These are phyloP conservation scores for Limanda limanda DNA, from an alignment of 2,113 vertebrate species.

Conservation along the genomic window DNA sequence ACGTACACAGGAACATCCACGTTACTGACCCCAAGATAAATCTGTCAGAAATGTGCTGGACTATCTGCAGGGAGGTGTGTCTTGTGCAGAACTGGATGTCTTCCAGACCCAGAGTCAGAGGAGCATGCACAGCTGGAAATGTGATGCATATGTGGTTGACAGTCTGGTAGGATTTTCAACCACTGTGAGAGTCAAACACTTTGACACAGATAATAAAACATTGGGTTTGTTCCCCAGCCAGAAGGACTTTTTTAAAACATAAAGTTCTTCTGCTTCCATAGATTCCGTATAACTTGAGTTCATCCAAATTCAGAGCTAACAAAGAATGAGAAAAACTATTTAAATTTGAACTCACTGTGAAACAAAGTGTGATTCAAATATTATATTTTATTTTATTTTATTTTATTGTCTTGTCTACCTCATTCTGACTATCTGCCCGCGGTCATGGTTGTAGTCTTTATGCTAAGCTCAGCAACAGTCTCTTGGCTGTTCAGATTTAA, in stretches of 20 bases:
- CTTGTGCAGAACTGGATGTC: constrained; percentile 1
- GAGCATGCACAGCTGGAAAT: constrained; percentile 13
- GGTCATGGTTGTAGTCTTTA: no score
- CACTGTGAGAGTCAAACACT: constrained; percentile 18
- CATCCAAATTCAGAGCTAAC: no score
- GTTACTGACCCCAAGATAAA: background rate
- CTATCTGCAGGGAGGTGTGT: constrained; percentile 10
- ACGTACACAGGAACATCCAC: background rate
- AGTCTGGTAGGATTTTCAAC: constrained; percentile 20
- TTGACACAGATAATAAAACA: background rate
- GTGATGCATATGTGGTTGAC: constrained; percentile 11
- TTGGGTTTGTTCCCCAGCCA: no score
- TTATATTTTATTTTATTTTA: background rate
- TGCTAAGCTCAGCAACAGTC: no score
- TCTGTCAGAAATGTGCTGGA: background rate
- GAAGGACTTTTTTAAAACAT: no score
- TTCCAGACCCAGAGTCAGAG: constrained; percentile 10
- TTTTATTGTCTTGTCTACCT: background rate
- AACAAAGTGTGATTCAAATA: background rate
- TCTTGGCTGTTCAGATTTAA: no score
- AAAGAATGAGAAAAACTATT: no score
- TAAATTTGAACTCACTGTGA: no score
- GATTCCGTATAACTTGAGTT: no score
- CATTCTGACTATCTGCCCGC: background rate
- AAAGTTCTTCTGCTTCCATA: no score